Percentiles rank a stretch among this genome's conserved stretches.
phyloP scores from a whole-genome alignment of 2,888 invertebrate species.

The Tinea trinotella region DNA sequence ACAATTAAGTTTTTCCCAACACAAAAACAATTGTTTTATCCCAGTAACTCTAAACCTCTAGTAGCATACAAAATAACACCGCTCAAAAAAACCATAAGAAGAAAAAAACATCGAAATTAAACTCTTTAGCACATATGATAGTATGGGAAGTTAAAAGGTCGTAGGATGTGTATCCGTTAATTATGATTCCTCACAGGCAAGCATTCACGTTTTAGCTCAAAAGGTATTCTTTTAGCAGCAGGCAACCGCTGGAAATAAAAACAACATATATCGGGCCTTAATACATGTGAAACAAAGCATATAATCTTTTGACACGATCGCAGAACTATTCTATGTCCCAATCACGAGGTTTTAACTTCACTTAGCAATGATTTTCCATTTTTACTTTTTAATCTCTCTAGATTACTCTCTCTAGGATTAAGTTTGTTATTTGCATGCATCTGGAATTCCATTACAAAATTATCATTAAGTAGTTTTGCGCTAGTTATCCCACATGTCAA shows the following conservation, averaged over 20 bases:
- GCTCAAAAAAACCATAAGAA: background rate
- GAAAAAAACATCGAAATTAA: slow-evolving; percentile 18
- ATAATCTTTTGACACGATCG: slow-evolving; percentile 25
- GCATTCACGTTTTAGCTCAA: slow-evolving; percentile 73
- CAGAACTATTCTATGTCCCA: no score
- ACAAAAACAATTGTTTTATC: no score
- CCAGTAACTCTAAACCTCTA: no score
- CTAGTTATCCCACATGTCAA: no score
- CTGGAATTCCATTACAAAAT: no score
- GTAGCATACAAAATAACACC: background rate
- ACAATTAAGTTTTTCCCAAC: no score
- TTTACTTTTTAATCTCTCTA: no score
- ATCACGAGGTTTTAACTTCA: no score
- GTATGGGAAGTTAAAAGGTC: slow-evolving; percentile 63
- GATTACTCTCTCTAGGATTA: no score
- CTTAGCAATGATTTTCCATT: no score
- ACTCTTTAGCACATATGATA: slow-evolving; percentile 64
- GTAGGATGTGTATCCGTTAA: slow-evolving; percentile 68
- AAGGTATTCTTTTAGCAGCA: slow-evolving; percentile 72
- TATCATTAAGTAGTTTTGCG: no score
- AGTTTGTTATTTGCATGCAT: no score
- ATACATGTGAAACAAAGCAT: slow-evolving; percentile 58
- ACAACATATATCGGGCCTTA: slow-evolving; percentile 73
- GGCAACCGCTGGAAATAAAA: slow-evolving; percentile 74
- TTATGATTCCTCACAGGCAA: slow-evolving; percentile 72